Evolutionary conservation across 2,797 vertebrate genomes (phyloP).

Genomic region (Apodemus agrarius): DNA sequence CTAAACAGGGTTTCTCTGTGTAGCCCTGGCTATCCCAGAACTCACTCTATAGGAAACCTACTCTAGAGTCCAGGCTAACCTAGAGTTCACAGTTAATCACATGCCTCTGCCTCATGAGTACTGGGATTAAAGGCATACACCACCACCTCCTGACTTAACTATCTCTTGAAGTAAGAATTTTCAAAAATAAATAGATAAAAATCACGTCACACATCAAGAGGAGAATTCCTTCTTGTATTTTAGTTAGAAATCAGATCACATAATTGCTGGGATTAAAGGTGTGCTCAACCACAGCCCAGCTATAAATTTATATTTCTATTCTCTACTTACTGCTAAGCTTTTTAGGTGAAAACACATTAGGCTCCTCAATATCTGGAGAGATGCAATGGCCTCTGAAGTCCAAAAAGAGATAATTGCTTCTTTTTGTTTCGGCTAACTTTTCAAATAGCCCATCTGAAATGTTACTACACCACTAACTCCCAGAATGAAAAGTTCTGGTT

Average conservation of each 20-base stretch:
- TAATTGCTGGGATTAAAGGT: background rate
- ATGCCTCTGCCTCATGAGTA: background rate
- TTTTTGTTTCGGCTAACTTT: conserved; percentile 23
- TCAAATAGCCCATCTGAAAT: background rate
- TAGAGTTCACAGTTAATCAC: background rate
- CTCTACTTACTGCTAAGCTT: accelerated
- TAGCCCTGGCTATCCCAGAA: too few species aligned
- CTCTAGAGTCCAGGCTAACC: too few species aligned
- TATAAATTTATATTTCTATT: background rate
- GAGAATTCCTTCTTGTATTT: background rate
- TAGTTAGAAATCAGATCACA: background rate
- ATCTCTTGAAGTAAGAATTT: background rate
- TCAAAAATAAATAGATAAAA: background rate
- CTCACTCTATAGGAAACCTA: too few species aligned
- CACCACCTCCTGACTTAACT: background rate
- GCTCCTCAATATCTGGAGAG: background rate
- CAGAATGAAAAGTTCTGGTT: background rate
- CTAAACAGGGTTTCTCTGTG: too few species aligned
- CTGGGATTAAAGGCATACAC: background rate
- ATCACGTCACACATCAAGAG: background rate
- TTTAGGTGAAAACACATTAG: background rate
- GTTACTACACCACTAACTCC: background rate
- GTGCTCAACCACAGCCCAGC: too few species aligned
- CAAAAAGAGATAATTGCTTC: background rate
- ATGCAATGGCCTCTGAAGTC: background rate